These are phyloP conservation scores for Aspidiotus rigidus DNA, from an alignment of 2,888 invertebrate species.

Conservation along the genomic window DNA sequence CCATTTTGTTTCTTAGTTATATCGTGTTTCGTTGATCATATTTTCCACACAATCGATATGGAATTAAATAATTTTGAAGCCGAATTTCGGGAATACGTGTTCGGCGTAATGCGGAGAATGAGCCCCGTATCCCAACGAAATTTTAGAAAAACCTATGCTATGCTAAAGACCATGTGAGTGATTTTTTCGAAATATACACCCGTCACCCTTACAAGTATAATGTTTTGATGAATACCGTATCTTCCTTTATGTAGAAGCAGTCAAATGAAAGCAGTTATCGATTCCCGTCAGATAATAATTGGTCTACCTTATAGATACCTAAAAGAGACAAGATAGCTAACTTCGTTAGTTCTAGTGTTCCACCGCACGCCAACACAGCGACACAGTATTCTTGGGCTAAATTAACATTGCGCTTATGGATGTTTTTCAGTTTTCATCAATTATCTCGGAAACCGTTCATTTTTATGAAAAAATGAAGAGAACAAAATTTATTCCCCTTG, in stretches of 20 bases:
- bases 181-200: slow-evolving; percentile 1
- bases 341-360: too few relatives aligned
- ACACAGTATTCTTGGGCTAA: too few relatives aligned
- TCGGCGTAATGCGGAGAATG: background rate
- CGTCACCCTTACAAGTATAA: slow-evolving; percentile 2
- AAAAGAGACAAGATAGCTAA: too few relatives aligned
- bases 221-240: slow-evolving; percentile 1
- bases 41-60: background rate
- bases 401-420: too few relatives aligned
- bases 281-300: too few relatives aligned
- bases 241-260: background rate
- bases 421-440: too few relatives aligned
- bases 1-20: background rate
- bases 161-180: slow-evolving; percentile 1
- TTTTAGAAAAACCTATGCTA: background rate
- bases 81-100: background rate
- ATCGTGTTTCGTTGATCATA: background rate
- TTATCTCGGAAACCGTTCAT: too few relatives aligned
- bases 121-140: background rate
- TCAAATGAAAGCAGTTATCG: too few relatives aligned
- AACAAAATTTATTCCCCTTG: too few relatives aligned
- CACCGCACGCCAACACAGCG: too few relatives aligned
- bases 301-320: too few relatives aligned
- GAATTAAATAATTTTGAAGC: background rate
- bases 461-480: too few relatives aligned